Base-by-base conservation (phyloP, 2,797 vertebrate genomes). In the Chloroceryle inda region DNA sequence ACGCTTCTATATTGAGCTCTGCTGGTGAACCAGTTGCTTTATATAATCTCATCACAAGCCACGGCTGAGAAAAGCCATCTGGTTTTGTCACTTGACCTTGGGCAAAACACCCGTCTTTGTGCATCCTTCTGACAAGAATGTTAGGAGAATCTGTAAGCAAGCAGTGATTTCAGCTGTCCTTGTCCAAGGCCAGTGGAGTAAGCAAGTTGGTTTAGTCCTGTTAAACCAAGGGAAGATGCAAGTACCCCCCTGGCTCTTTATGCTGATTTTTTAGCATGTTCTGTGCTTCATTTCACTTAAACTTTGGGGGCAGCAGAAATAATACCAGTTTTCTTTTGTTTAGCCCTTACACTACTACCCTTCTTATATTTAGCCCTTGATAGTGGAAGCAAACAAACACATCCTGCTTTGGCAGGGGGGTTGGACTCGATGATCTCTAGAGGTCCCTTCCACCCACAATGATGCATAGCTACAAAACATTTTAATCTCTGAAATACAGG, bases 401-500 rank as follows among this genome's bases (percentile, higher is more conserved):
- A 37, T 49, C 3, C 40, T 40, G 40, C 40, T 40, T 40, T 40
- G 40, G 14, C 40, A 40, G 40, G 40, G 40, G 15, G 40, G 40
- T 40, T 40, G 40, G 40, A 40, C 40, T 40, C 14, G 5, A 64
- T 24, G 13, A 64, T 24, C 38, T 38, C 38, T 38, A 38, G 38
- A 38, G 38, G 38, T 38, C 12, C 38, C 38, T 38, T 38, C 38
- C 38, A 38, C 11, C 38, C 12, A 38, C 38, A 38, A 40, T 75
- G 59, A 61, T 24, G 64, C 53, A 49, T 49, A 52, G 35, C 77
- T 84, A 53, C 11, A 56, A 78, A 71, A 21, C 5, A 23, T 49
- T 75, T 89, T 78, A 66, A 67, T 94, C 69, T 92, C 33, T 81
- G 27, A 89, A 94, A 78, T 76, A n/a, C 37, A 59, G 52, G 11